A percentile compares a stretch with the other conserved stretches of the same genome.
Evolutionary conservation across 2,797 vertebrate species (phyloP).

Genomic region (Acridotheres tristis): DNA sequence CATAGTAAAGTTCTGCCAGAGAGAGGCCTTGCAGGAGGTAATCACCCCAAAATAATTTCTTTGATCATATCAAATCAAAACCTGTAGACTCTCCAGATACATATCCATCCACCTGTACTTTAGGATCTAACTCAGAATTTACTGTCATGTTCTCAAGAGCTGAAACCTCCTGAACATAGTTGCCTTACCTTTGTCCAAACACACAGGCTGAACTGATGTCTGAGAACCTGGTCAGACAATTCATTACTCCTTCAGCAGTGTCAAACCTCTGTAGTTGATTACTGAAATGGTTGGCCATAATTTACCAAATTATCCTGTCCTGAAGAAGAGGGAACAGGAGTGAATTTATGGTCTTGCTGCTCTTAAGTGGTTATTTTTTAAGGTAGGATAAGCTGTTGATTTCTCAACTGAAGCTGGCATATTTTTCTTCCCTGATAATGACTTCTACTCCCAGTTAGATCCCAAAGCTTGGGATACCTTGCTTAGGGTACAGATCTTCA

Average conservation of each 20-base stretch:
- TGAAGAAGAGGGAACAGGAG: background rate
- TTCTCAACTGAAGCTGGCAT: background rate
- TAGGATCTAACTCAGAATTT: background rate
- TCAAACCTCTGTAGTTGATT: background rate
- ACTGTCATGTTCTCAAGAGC: background rate
- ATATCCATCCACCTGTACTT: background rate
- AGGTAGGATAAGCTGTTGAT: background rate
- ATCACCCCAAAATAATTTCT: background rate
- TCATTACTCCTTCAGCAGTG: background rate
- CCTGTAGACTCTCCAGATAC: background rate
- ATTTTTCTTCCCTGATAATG: background rate
- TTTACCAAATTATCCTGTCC: background rate
- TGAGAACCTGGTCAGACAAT: background rate
- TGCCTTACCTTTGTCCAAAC: background rate
- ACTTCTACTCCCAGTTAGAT: background rate
- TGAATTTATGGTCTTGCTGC: background rate
- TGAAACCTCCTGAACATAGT: background rate
- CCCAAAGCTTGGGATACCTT: background rate
- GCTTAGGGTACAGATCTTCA: background rate
- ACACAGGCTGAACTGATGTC: background rate
- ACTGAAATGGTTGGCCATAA: background rate
- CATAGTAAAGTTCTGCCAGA: background rate
- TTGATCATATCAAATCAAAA: background rate
- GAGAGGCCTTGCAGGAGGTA: background rate
- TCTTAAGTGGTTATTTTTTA: background rate